Evolutionary conservation across 2,888 invertebrate species (phyloP).

Genomic region (Polydrusus cervinus): DNA sequence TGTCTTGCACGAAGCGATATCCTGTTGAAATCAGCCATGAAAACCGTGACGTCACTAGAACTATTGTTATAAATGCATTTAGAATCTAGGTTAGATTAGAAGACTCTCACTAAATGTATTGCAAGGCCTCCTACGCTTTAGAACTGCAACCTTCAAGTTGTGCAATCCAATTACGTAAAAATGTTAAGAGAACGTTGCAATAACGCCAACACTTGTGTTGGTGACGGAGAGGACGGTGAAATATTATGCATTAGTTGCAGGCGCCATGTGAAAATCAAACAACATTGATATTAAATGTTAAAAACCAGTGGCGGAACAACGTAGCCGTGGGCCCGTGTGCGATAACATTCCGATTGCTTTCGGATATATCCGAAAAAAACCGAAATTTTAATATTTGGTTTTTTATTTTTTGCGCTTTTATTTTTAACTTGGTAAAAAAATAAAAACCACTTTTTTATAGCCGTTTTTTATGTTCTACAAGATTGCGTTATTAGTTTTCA

Average conservation of each 20-base stretch:
- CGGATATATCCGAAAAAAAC: no score
- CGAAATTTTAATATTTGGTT: no score
- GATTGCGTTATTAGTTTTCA: no score
- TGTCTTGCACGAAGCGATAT: conserved; percentile 14
- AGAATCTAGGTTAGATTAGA: conserved; percentile 39
- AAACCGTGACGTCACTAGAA: conserved; percentile 14
- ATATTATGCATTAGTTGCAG: conserved; percentile 20
- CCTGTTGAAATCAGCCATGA: conserved; percentile 18
- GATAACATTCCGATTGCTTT: no score
- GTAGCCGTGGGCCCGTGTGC: no score
- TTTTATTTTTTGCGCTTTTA: no score
- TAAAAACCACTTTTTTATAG: no score
- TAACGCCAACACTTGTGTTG: conserved; percentile 29
- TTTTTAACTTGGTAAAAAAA: no score
- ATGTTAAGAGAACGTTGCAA: conserved; percentile 29
- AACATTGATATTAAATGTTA: conserved; percentile 3
- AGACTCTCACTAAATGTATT: conserved; percentile 42
- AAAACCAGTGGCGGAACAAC: no score
- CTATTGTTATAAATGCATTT: conserved; percentile 36
- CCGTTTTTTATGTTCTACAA: no score
- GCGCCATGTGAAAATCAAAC: conserved; percentile 19
- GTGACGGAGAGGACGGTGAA: no score
- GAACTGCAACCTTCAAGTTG: conserved; percentile 27
- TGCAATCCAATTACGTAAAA: conserved; percentile 29
- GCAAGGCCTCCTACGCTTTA: conserved; percentile 29